A percentile compares a stretch with the other conserved stretches of the same genome.
These are phyloP conservation scores for Leptinotarsa undecemlineata DNA, from an alignment of 1,140 invertebrate species.

Conservation along the genomic window DNA sequence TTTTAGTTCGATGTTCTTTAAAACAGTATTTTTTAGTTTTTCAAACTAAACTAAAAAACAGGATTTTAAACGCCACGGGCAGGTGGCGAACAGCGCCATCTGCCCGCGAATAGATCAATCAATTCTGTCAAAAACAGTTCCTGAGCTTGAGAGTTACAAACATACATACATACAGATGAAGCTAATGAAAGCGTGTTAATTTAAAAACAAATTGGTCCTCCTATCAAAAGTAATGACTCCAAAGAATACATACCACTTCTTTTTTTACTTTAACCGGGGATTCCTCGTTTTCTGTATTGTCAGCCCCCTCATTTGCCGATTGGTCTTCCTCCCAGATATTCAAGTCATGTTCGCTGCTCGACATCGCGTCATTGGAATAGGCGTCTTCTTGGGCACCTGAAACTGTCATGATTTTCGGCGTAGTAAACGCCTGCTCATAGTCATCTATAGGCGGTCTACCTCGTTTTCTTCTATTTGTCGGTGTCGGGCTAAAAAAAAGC, in stretches of 20 bases:
- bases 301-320: conserved; percentile 40
- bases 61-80: no score
- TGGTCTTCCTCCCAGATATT: conserved; percentile 51
- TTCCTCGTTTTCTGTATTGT: conserved; percentile 47
- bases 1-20: no score
- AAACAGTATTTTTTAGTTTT: no score
- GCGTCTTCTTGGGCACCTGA: conserved; percentile 56
- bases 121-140: no score
- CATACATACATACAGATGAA: no score
- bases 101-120: no score
- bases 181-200: no score
- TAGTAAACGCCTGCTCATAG: conserved; percentile 59
- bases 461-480: conserved; percentile 56
- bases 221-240: no score
- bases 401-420: conserved; percentile 61
- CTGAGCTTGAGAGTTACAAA: no score
- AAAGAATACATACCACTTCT: conserved; percentile 36
- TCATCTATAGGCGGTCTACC: conserved; percentile 69
- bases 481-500: conserved; percentile 14
- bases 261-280: conserved; percentile 49
- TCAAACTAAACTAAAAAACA: no score
- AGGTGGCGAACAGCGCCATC: no score
- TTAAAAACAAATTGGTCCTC: no score
- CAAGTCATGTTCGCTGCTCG: conserved; percentile 52
- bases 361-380: conserved; percentile 54